These are phyloP conservation scores for Lordiphosa mommai DNA, from an alignment of 1,140 invertebrate genomes.

Conservation along the genomic window DNA sequence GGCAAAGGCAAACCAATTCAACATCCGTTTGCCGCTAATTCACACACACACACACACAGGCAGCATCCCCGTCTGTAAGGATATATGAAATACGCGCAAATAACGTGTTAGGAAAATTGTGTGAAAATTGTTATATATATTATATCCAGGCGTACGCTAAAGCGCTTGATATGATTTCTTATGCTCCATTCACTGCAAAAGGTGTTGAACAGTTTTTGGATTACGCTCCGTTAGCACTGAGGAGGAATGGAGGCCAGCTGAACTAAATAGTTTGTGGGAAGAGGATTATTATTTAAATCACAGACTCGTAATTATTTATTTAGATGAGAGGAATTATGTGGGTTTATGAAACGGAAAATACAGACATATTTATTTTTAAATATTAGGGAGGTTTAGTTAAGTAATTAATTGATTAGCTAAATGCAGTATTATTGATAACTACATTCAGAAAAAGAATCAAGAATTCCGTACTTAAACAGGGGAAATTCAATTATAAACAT, in stretches of 20 bases:
- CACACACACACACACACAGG: conserved; percentile 50
- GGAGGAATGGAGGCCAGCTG: neutral
- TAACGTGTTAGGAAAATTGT: conserved; percentile 75
- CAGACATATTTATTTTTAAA: too few relatives aligned
- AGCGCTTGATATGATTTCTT: conserved; percentile 72
- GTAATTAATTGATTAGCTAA: too few relatives aligned
- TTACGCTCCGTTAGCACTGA: neutral
- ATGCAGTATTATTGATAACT: too few relatives aligned
- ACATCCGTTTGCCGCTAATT: conserved; percentile 77
- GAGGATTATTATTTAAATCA: too few relatives aligned
- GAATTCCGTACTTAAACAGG: too few relatives aligned
- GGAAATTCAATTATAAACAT: too few relatives aligned
- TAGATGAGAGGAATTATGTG: too few relatives aligned
- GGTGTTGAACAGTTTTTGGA: conserved; percentile 52
- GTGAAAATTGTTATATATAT: conserved; percentile 78
- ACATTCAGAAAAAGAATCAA: too few relatives aligned
- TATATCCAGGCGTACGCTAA: conserved; percentile 67
- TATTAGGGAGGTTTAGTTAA: too few relatives aligned
- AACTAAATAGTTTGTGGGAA: too few relatives aligned
- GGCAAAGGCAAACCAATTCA: conserved; percentile 73
- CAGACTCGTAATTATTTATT: too few relatives aligned
- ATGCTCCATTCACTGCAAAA: conserved; percentile 68
- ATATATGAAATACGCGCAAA: conserved; percentile 75
- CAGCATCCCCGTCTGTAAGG: conserved; percentile 38
- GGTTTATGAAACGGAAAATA: too few relatives aligned